A percentile compares a stretch with the other conserved stretches of the same genome.
Conservation (phyloP, 2,797 vertebrate species). For the Oreochromis mossambicus region DNA sequence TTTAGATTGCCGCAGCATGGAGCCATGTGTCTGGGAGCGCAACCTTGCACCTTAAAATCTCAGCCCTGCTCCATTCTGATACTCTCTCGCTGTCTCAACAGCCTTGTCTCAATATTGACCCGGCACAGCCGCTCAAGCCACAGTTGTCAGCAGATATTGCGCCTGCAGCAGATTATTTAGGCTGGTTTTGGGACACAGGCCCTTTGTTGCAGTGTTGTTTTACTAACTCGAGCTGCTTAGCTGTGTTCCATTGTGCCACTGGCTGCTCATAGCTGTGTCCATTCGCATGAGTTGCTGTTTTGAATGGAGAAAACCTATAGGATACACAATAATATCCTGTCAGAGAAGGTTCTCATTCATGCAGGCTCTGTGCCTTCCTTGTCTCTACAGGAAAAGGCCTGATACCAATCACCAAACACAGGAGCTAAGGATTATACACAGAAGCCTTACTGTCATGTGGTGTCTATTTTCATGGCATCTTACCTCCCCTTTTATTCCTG, state of each 20-base stretch:
- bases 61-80: slow-evolving; percentile 4
- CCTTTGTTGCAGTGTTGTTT: slow-evolving; percentile 74
- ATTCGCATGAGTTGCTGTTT: slow-evolving; percentile 68
- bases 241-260: slow-evolving; percentile 59
- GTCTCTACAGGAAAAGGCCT: slow-evolving; percentile 62
- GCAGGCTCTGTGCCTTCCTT: slow-evolving; percentile 31
- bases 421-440: slow-evolving; percentile 41
- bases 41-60: slow-evolving; percentile 11
- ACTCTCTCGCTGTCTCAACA: slow-evolving; percentile 8
- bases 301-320: slow-evolving; percentile 58
- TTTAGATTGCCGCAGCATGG: slow-evolving; percentile 23
- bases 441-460: neutral
- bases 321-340: slow-evolving; percentile 70
- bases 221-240: slow-evolving; percentile 54
- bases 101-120: slow-evolving; percentile 38
- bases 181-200: slow-evolving; percentile 60
- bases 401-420: slow-evolving; percentile 72
- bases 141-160: slow-evolving; percentile 72
- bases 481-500: neutral
- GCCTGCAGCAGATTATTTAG: slow-evolving; percentile 70
- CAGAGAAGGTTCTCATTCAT: slow-evolving; percentile 44
- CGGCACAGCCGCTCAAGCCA: slow-evolving; percentile 16
- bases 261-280: slow-evolving; percentile 51
- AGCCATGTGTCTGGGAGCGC: slow-evolving; percentile 29
- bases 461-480: neutral